Conservation (phyloP, 2,888 invertebrate species). For the Athrips mouffetella region DNA sequence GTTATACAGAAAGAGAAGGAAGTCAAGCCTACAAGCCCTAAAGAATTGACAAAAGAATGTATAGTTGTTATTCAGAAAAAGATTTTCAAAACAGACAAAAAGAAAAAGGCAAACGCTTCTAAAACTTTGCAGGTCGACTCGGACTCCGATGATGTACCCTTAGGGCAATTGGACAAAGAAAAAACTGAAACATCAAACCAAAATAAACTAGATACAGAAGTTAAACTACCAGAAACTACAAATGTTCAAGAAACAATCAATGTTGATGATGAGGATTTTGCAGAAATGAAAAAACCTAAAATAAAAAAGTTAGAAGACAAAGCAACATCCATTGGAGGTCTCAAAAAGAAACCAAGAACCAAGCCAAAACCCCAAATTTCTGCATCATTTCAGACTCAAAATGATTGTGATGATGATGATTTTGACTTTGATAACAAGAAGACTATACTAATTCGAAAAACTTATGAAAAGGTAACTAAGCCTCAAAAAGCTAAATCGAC, state of each 20-base stretch:
- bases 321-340: conserved; percentile 32
- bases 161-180: conserved; percentile 44
- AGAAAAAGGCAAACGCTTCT: conserved; percentile 11
- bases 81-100: conserved; percentile 44
- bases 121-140: conserved; percentile 53
- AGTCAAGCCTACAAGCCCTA: conserved; percentile 46
- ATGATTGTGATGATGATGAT: conserved; percentile 53
- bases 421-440: conserved; percentile 50
- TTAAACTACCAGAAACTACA: neutral
- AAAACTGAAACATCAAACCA: no score
- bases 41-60: conserved; percentile 65
- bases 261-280: conserved; percentile 47
- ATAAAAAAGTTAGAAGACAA: conserved; percentile 36
- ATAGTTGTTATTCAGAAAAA: conserved; percentile 66
- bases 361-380: conserved; percentile 27
- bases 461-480: conserved; percentile 55
- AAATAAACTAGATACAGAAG: conserved; percentile 5
- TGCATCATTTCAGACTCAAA: conserved; percentile 31
- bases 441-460: conserved; percentile 57
- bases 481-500: conserved; percentile 63
- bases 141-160: conserved; percentile 59
- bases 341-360: conserved; percentile 16
- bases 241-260: conserved; percentile 12
- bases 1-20: no score
- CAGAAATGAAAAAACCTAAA: conserved; percentile 30